Conservation (phyloP, 2,113 vertebrate species). For the Macroglossus sobrinus region DNA sequence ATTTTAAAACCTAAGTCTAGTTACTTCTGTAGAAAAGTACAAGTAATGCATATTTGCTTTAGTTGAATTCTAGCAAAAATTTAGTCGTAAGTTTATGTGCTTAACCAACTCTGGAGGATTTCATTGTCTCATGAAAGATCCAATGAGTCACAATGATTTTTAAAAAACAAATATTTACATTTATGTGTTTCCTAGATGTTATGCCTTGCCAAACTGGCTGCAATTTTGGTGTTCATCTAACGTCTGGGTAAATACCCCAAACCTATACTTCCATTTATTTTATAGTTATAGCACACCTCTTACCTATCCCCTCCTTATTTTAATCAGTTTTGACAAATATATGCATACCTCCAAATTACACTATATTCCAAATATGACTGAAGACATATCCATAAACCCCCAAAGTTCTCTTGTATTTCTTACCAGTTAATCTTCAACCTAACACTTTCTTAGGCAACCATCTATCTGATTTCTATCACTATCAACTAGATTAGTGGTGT, state of each 20-base stretch:
- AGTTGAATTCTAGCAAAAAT: background rate
- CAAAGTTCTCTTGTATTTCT: background rate
- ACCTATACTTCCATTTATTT: background rate
- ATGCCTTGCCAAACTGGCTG: background rate
- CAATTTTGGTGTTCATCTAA: background rate
- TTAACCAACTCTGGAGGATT: background rate
- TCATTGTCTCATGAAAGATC: background rate
- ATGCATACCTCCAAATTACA: background rate
- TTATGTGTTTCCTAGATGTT: background rate
- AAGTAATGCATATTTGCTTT: background rate
- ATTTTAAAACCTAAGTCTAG: background rate
- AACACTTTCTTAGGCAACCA: background rate
- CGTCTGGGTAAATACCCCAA: background rate
- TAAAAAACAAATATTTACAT: background rate
- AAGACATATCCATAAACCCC: background rate
- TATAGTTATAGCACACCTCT: background rate
- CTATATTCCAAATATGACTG: background rate
- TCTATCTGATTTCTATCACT: background rate
- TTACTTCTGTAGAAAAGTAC: background rate
- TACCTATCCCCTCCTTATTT: background rate
- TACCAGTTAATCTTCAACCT: background rate
- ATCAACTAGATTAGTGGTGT: background rate
- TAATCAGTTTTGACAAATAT: background rate
- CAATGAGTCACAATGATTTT: background rate
- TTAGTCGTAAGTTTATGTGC: background rate